Percentiles rank a stretch among this genome's conserved stretches.
Evolutionary conservation across 2,888 invertebrate genomes (phyloP).

Genomic region (Drosophila pseudotalamancana): DNA sequence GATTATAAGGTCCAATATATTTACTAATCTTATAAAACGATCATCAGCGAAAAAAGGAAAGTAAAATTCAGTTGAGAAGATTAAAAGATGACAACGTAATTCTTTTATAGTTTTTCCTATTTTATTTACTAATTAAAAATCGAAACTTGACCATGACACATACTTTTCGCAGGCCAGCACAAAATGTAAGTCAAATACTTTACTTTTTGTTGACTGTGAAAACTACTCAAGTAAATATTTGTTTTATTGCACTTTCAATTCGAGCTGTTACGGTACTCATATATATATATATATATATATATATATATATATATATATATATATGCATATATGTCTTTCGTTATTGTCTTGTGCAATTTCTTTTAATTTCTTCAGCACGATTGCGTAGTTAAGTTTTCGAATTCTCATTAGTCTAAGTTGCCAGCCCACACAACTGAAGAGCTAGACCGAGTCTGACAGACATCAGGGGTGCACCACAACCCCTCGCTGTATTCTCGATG

Average conservation of each 20-base stretch:
- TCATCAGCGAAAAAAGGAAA: too few species aligned
- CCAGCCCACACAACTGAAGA: conserved; percentile 74
- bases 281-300: neutral
- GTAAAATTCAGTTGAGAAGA: too few species aligned
- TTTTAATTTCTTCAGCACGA: conserved; percentile 81
- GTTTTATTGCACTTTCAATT: conserved; percentile 41
- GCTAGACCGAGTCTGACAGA: conserved; percentile 73
- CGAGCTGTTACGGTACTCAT: conserved; percentile 22
- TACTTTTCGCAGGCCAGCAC: conserved; percentile 9
- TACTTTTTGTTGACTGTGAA: conserved; percentile 7
- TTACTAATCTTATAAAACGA: too few species aligned
- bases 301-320: conserved; percentile 2
- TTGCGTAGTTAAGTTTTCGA: conserved; percentile 81
- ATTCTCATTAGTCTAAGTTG: conserved; percentile 80
- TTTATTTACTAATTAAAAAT: neutral
- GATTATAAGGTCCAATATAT: too few species aligned
- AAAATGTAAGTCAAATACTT: conserved; percentile 14
- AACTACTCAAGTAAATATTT: conserved; percentile 61
- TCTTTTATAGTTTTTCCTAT: too few species aligned
- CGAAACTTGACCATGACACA: conserved; percentile 17
- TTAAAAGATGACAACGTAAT: too few species aligned
- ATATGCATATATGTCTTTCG: conserved; percentile 25
- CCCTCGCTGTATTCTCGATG: neutral
- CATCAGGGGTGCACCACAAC: conserved; percentile 29
- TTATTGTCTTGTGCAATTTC: conserved; percentile 72